A percentile compares a stretch with the other conserved stretches of the same genome.
Conservation (phyloP, 2,888 invertebrate species). For the Campaea margaritaria region DNA sequence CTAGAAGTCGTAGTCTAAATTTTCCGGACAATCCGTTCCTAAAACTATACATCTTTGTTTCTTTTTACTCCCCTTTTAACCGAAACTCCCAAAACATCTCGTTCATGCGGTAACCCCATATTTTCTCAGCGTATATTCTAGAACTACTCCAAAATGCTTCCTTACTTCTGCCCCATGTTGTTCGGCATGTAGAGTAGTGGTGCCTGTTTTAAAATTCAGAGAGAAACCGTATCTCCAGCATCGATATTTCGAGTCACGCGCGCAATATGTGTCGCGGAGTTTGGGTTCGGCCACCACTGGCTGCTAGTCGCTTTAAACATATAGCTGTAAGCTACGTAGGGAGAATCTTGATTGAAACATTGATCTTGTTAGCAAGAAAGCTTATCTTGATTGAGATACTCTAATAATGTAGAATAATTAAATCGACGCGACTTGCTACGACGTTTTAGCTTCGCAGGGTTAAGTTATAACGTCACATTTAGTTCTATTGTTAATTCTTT, state of each 20-base stretch:
- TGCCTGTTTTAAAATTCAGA: constrained; percentile 43
- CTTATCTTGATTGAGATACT: too few relatives aligned
- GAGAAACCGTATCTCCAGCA: constrained; percentile 40
- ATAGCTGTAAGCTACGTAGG: neutral
- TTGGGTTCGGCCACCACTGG: constrained; percentile 40
- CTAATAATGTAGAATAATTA: too few relatives aligned
- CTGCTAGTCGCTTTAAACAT: constrained; percentile 4
- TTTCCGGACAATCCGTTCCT: too few relatives aligned
- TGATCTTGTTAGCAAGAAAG: too few relatives aligned
- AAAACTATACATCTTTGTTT: too few relatives aligned
- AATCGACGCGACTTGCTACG: too few relatives aligned
- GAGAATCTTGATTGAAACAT: too few relatives aligned
- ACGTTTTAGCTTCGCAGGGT: too few relatives aligned
- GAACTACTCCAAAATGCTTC: constrained; percentile 28
- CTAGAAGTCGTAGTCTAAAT: too few relatives aligned
- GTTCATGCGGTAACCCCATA: constrained; percentile 7
- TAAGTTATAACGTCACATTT: too few relatives aligned
- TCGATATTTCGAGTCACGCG: constrained; percentile 61
- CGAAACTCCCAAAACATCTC: neutral
- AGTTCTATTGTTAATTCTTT: too few relatives aligned
- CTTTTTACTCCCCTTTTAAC: neutral
- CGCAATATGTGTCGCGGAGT: constrained; percentile 59
- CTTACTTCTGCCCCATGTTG: constrained; percentile 29
- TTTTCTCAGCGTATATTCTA: constrained; percentile 21
- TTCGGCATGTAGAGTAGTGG: constrained; percentile 32